Conservation (phyloP, 2,797 vertebrate genomes). For the Tachyglossus aculeatus region DNA sequence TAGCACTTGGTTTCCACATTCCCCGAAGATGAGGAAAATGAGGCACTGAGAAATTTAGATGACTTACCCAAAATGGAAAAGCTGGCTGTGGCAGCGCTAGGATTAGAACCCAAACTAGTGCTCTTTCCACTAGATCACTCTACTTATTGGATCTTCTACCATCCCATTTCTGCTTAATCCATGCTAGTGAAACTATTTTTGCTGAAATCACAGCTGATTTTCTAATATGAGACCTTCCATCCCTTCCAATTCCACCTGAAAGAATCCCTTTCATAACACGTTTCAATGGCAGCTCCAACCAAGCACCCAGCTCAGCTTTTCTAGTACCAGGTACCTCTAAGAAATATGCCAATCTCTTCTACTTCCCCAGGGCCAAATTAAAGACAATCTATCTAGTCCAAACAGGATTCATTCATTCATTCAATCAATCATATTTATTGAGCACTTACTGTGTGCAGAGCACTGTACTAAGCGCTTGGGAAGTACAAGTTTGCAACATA, state of each 20-base stretch:
- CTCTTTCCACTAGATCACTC: not conserved
- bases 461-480: too few relatives aligned
- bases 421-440: too few relatives aligned
- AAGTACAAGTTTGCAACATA: too few relatives aligned
- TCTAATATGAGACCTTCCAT: not conserved
- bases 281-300: not conserved
- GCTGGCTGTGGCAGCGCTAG: not conserved
- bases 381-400: too few relatives aligned
- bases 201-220: not conserved
- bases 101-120: not conserved
- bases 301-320: too few relatives aligned
- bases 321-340: too few relatives aligned
- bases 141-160: accelerated
- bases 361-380: too few relatives aligned
- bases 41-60: not conserved
- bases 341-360: too few relatives aligned
- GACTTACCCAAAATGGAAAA: not conserved
- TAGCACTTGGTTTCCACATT: not conserved
- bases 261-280: not conserved
- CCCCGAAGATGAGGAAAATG: not conserved
- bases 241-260: not conserved
- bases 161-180: not conserved
- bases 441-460: too few relatives aligned
- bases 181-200: not conserved
- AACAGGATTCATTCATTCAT: too few relatives aligned